Evolutionary conservation across 2,888 invertebrate genomes (phyloP).

Genomic region (Microdon myrmicae): DNA sequence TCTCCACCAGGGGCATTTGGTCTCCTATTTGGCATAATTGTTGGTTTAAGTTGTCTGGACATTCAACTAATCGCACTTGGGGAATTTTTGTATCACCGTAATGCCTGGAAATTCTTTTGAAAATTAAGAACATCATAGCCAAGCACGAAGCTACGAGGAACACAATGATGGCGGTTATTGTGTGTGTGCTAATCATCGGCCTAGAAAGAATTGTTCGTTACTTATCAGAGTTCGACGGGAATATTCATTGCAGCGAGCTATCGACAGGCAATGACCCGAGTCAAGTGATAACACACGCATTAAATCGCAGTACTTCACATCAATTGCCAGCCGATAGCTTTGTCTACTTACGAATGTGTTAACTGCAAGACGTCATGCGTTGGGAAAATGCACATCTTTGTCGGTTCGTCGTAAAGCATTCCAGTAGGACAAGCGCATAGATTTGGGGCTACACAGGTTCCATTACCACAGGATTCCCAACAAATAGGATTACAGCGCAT

Average conservation of each 20-base stretch:
- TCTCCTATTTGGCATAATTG: slow-evolving; percentile 13
- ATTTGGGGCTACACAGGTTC: slow-evolving; percentile 48
- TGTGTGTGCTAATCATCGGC: slow-evolving; percentile 53
- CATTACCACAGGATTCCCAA: slow-evolving; percentile 55
- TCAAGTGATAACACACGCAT: slow-evolving; percentile 5
- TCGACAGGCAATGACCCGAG: background rate
- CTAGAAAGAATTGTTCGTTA: slow-evolving; percentile 27
- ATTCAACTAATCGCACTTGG: slow-evolving; percentile 60
- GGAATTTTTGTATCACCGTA: slow-evolving; percentile 56
- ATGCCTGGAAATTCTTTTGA: slow-evolving; percentile 55
- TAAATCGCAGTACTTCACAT: background rate
- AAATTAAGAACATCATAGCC: slow-evolving; percentile 55
- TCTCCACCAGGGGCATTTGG: slow-evolving; percentile 31
- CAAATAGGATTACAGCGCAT: slow-evolving; percentile 54
- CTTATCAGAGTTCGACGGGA: background rate
- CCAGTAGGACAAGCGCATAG: slow-evolving; percentile 53
- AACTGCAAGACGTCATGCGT: slow-evolving; percentile 18
- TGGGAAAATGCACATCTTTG: slow-evolving; percentile 53
- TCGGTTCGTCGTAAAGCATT: slow-evolving; percentile 41
- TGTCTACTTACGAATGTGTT: slow-evolving; percentile 52
- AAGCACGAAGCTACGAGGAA: slow-evolving; percentile 56
- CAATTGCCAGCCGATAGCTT: background rate
- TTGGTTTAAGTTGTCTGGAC: slow-evolving; percentile 55
- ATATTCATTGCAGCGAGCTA: background rate
- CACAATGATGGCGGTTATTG: slow-evolving; percentile 54